Conservation (phyloP, 2,113 vertebrate species). For the Gambusia affinis region DNA sequence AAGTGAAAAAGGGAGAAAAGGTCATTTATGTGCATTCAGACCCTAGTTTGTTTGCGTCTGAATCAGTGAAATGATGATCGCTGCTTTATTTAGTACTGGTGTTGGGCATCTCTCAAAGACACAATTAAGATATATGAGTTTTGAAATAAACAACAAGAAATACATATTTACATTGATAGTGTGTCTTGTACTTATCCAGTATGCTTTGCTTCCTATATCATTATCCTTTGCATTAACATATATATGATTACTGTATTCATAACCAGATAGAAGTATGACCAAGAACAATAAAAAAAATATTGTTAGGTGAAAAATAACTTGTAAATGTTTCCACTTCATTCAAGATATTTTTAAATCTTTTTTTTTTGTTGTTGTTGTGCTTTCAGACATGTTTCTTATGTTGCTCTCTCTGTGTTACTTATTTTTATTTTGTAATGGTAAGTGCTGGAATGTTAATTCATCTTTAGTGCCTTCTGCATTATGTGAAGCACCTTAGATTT, state of each 20-base stretch:
- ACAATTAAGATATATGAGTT: not conserved
- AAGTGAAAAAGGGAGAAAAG: slow-evolving; percentile 26
- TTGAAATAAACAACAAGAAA: not conserved
- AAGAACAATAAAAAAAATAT: too few relatives aligned
- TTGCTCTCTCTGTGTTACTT: not conserved
- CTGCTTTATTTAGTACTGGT: not conserved
- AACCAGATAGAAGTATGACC: too few relatives aligned
- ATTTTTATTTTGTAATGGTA: not conserved
- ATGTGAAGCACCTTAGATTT: not conserved
- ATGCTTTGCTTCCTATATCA: not conserved
- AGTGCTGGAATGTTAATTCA: not conserved
- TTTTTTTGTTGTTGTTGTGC: not conserved
- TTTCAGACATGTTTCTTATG: not conserved
- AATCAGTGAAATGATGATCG: slow-evolving; percentile 14
- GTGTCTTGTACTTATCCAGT: too few relatives aligned
- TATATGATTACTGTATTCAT: too few relatives aligned
- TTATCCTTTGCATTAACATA: too few relatives aligned
- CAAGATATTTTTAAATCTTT: not conserved
- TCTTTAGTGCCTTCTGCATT: not conserved
- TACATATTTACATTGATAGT: too few relatives aligned
- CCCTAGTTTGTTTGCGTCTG: slow-evolving; percentile 11
- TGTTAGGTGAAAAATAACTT: not conserved
- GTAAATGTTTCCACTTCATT: not conserved
- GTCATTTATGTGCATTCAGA: slow-evolving; percentile 18
- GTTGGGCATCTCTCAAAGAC: not conserved